Conservation (phyloP, 2,888 invertebrate genomes). For the Tenthredo distinguenda region DNA sequence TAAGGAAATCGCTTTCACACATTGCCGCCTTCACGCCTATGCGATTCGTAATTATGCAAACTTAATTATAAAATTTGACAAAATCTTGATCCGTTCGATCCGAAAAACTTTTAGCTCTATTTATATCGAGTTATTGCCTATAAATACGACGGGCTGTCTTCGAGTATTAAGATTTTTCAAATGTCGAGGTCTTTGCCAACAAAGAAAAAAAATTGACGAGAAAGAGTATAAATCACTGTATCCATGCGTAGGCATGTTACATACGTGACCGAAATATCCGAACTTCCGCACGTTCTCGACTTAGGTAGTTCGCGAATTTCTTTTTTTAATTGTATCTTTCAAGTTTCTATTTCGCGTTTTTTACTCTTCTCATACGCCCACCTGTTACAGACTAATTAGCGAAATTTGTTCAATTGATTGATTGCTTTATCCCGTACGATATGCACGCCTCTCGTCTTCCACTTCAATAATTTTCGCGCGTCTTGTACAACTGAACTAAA, state of each 20-base stretch:
- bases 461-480: not conserved
- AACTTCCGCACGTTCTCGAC: not conserved
- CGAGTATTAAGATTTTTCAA: not conserved
- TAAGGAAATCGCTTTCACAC: not conserved
- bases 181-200: constrained; percentile 11
- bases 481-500: not conserved
- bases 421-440: not conserved
- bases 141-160: not conserved
- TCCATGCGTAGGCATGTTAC: not conserved
- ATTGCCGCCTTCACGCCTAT: not conserved
- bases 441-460: not conserved
- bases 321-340: not conserved
- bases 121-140: not conserved
- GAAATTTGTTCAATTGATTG: constrained; percentile 5
- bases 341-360: not conserved
- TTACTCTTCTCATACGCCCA: too few relatives aligned
- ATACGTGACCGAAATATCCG: not conserved
- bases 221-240: not conserved
- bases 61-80: constrained; percentile 1
- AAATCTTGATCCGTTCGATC: not conserved
- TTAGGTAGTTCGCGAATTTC: not conserved
- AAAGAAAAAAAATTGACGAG: not conserved
- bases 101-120: not conserved
- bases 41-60: not conserved
- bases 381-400: constrained; percentile 7